Percentiles rank a stretch among this genome's conserved stretches.
These are phyloP conservation scores for Acipenser ruthenus DNA, from an alignment of 2,797 vertebrate species.

Conservation along the genomic window DNA sequence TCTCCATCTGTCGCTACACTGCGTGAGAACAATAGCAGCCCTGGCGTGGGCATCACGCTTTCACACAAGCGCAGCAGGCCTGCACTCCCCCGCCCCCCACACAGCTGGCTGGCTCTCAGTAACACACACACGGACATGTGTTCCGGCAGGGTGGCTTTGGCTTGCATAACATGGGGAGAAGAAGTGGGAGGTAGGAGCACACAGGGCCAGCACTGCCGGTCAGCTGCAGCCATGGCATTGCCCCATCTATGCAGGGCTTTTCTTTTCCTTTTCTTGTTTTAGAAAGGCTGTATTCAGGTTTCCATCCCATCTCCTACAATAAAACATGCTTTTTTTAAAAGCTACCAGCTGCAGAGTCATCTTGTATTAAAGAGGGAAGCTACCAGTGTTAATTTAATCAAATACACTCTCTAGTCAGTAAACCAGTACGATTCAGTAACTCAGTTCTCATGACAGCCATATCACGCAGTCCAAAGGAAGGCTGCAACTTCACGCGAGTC, in stretches of 20 bases:
- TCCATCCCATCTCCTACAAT: too few relatives aligned
- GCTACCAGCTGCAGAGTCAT: too few relatives aligned
- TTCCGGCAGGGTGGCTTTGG: background rate
- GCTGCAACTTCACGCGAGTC: too few relatives aligned
- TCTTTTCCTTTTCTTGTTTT: background rate
- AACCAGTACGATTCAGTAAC: too few relatives aligned
- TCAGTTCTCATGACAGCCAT: too few relatives aligned
- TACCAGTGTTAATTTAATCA: too few relatives aligned
- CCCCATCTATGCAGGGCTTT: background rate
- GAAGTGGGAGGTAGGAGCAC: background rate
- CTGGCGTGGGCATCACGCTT: conserved; percentile 2
- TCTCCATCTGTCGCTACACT: background rate
- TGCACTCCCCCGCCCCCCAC: background rate
- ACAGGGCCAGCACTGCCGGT: background rate
- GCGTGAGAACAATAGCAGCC: background rate
- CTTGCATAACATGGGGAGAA: background rate
- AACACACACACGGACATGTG: background rate
- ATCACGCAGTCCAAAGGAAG: too few relatives aligned
- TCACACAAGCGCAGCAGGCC: background rate
- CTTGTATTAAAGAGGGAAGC: too few relatives aligned
- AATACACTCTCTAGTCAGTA: too few relatives aligned
- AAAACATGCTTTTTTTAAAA: too few relatives aligned
- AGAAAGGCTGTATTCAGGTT: background rate
- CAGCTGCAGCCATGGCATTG: background rate
- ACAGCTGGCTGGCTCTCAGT: background rate